These are phyloP conservation scores for Teleiodes luculella DNA, from an alignment of 2,888 invertebrate genomes.

Conservation along the genomic window DNA sequence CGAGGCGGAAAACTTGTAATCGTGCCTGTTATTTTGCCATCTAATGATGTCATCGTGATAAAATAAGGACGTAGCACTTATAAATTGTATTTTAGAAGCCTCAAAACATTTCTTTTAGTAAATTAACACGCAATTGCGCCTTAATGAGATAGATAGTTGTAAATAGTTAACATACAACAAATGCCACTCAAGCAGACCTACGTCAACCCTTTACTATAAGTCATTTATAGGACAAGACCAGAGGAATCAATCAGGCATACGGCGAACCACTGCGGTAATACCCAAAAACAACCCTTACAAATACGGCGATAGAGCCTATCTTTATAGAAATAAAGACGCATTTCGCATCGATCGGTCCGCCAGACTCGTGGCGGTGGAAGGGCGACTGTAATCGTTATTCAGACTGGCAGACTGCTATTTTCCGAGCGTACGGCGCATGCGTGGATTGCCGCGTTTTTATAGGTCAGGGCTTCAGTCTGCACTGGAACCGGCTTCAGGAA, in stretches of 20 bases:
- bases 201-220: not conserved
- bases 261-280: not conserved
- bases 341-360: slow-evolving; percentile 40
- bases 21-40: not conserved
- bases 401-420: slow-evolving; percentile 58
- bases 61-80: no score
- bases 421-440: slow-evolving; percentile 64
- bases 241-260: slow-evolving; percentile 18
- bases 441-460: slow-evolving; percentile 54
- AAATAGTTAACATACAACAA: not conserved
- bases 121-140: no score
- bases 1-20: not conserved
- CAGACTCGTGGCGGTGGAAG: slow-evolving; percentile 57
- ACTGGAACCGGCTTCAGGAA: slow-evolving; percentile 58
- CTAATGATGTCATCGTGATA: not conserved
- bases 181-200: not conserved
- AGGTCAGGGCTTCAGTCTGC: slow-evolving; percentile 72
- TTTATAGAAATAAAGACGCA: slow-evolving; percentile 35
- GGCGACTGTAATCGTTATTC: slow-evolving; percentile 69
- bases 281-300: not conserved
- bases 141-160: no score
- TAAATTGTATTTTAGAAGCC: no score
- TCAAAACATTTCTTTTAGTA: no score
- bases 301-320: not conserved
- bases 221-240: slow-evolving; percentile 8